Base-by-base conservation (phyloP, 2,888 invertebrate genomes). In the Lypha dubia region DNA sequence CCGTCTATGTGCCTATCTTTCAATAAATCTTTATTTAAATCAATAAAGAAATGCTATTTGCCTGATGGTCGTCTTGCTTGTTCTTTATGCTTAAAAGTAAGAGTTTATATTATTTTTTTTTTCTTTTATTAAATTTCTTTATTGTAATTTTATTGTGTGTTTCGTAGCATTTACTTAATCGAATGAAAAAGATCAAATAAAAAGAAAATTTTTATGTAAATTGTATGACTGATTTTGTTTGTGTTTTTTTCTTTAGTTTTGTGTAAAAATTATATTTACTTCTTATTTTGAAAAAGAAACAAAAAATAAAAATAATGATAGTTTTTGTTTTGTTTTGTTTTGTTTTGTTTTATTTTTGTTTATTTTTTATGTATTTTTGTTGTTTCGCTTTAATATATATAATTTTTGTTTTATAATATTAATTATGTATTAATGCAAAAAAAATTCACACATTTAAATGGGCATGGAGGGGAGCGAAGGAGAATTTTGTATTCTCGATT, bases 341-440 rank as follows among this genome's bases (percentile, higher is more conserved):
- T 51, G 56, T 77, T 77, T 77, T 53, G 41, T 73, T 77, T 70
- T 68, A 60, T 62, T 58, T 67, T 85, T 79, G 60, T 75, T 71
- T 81, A 53, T 80, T 75, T 74, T 76, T 83, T 70, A 74, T 80
- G 83, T 84, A 77, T 79, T 88, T 88, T 86, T 88, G 80, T 86
- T 87, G 86, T 86, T 86, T 85, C 68, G 81, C 81, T 84, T 84
- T 86, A 86, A 85, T 86, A 86, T 89, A 88, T 89, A 87, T 88
- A 88, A 84, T 87, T 88, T 87, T n/a, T 28, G 3, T 88, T 90
- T 90, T 91, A 88, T 90, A 90, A 83, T 86, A 90, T 89, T 90
- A 89, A 89, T 90, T 90, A 90, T 89, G 88, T 90, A 81, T 88
- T 89, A 90, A 90, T 90, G 90, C 90, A 90, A 91, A 90, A 88